These are phyloP conservation scores for Propithecus deckenii DNA, from an alignment of 2,797 vertebrate species.

Conservation along the genomic window DNA sequence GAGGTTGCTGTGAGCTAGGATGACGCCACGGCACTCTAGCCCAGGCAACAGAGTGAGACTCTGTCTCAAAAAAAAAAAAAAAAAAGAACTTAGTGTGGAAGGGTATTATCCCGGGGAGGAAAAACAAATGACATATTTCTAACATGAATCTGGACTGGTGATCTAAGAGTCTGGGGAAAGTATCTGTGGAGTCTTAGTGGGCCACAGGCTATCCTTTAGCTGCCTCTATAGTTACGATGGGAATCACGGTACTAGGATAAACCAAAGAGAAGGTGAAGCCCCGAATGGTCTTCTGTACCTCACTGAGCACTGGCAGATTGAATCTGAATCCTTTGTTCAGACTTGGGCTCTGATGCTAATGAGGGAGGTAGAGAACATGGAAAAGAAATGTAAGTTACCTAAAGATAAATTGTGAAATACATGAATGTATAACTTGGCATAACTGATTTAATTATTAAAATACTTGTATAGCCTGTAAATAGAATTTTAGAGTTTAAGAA, in stretches of 20 bases:
- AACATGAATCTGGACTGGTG: background rate
- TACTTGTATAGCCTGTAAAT: conserved; percentile 13
- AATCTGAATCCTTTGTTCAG: background rate
- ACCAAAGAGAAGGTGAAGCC: background rate
- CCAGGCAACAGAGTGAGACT: too few relatives aligned
- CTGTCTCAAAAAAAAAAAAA: too few relatives aligned
- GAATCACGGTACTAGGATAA: background rate
- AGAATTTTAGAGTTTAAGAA: conserved; percentile 40
- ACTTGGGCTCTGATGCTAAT: background rate
- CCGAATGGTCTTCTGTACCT: background rate
- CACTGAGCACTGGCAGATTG: background rate
- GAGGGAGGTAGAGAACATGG: background rate
- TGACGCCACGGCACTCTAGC: too few relatives aligned
- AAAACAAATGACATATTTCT: background rate
- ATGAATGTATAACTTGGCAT: background rate
- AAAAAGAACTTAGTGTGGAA: background rate
- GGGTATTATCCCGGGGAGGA: background rate
- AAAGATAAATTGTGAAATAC: conserved; percentile 35
- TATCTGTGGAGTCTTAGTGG: background rate
- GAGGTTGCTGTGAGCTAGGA: too few relatives aligned
- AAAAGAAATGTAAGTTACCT: background rate
- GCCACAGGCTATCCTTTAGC: background rate
- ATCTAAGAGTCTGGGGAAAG: background rate
- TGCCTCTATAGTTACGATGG: background rate
- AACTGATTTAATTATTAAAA: conserved; percentile 21